Evolutionary conservation across 2,797 vertebrate species (phyloP), one percentile per base, ranked within the genome.

Genomic region (Sparidentex hasta): DNA sequence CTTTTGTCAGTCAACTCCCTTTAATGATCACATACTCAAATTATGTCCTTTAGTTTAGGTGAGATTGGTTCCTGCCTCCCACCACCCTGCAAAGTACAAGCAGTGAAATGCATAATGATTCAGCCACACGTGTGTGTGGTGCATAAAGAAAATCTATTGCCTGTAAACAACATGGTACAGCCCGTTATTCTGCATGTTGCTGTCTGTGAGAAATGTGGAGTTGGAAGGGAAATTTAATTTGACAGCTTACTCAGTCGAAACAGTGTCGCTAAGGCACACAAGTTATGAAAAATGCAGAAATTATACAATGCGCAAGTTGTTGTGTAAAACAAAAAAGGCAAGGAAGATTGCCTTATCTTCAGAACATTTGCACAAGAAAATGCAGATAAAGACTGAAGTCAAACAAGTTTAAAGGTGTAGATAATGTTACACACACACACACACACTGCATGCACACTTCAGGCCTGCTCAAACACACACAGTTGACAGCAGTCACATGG

Each of bases 401-500:
- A 55, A 41, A 55, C 38, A 21, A 33, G 33, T 67, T 66, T 20
- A 9, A 52, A 63, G 51, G 47, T 47, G 3, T 17, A 48, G 16
- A 50, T 33, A 4, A 16, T 50, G 13, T 47, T 41, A 47, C 14
- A 47, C 63, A 71, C 57, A 64, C 71, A 56, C 43, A 58, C 57
- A 54, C 61, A 71, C 57, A 73, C 71, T 25, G 12, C 20, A 41
- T 17, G 47, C 58, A 70, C 14, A 56, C 54, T 21, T 21, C 55
- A 20, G 21, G 47, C 29, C 16, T 23, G 13, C 68, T 25, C 27
- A 20, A 56, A 54, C 38, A 41, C 73, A 65, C 47, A 23, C 3
- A 46, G n/a, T 51, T 83, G 76, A 84, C 84, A 76, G 74, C 73
- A 64, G 70, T 84, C 84, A 86, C 73, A 74, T 79, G 65, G 76